Conservation (phyloP, 2,888 invertebrate genomes). For the Pseudococcus longispinus region DNA sequence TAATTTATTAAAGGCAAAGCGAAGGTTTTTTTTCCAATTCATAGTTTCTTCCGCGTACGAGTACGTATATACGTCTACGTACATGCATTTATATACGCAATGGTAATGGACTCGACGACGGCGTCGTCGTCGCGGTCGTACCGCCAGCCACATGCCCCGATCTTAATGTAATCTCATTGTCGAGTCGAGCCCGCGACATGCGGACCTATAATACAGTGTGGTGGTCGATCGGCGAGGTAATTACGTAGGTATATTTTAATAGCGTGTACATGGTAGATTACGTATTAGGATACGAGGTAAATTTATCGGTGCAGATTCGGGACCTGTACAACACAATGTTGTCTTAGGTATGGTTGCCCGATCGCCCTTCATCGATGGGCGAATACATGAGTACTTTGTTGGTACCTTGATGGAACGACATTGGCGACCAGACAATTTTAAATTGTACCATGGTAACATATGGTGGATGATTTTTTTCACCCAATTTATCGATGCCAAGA, state of each 20-base stretch:
- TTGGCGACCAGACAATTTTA: background rate
- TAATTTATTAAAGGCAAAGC: slow-evolving; percentile 28
- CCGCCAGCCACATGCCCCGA: background rate
- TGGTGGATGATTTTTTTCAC: background rate
- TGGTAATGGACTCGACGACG: background rate
- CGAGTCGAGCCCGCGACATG: background rate
- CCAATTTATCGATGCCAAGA: background rate
- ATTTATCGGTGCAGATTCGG: background rate
- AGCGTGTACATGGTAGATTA: background rate
- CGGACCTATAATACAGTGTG: background rate
- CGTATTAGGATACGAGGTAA: background rate
- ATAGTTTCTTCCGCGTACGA: slow-evolving; percentile 7
- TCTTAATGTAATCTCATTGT: background rate
- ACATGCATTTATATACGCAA: background rate
- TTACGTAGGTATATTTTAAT: slow-evolving; percentile 8
- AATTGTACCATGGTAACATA: background rate
- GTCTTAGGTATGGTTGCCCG: background rate
- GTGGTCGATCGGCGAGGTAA: background rate
- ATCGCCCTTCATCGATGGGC: slow-evolving; percentile 3
- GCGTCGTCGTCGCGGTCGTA: background rate
- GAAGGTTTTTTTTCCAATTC: slow-evolving; percentile 4
- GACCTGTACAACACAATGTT: background rate
- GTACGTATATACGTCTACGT: background rate
- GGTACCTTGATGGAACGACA: background rate
- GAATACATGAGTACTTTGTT: background rate